Conservation (phyloP, 2,888 invertebrate species). For the Drosophila fulvimacula region DNA sequence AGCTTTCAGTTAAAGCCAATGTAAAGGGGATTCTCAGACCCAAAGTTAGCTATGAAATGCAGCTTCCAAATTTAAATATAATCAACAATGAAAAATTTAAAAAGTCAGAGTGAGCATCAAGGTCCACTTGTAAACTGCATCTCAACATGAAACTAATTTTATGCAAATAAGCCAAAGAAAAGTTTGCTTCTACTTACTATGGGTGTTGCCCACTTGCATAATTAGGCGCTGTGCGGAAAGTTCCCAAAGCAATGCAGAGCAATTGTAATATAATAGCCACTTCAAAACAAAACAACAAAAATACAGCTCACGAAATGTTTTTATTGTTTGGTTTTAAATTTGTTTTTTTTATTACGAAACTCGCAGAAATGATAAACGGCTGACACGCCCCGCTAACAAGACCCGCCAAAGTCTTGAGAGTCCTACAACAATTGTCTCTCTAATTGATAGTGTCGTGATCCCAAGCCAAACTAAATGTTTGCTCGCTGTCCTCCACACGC, state of each 20-base stretch:
- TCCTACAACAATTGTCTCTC: slow-evolving; percentile 74
- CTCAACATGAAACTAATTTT: slow-evolving; percentile 55
- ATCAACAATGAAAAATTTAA: slow-evolving; percentile 11
- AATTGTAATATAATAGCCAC: slow-evolving; percentile 61
- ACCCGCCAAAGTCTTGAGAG: slow-evolving; percentile 49
- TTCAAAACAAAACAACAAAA: slow-evolving; percentile 11
- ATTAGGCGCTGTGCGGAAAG: slow-evolving; percentile 63
- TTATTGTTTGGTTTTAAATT: slow-evolving; percentile 48
- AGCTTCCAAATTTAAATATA: slow-evolving; percentile 40
- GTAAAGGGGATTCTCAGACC: slow-evolving; percentile 9
- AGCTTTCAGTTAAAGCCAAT: slow-evolving; percentile 7
- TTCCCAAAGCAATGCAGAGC: slow-evolving; percentile 70
- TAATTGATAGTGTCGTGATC: slow-evolving; percentile 79
- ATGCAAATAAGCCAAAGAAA: slow-evolving; percentile 68
- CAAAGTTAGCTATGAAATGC: slow-evolving; percentile 18
- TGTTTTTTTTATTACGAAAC: slow-evolving; percentile 64
- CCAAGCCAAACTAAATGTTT: slow-evolving; percentile 42
- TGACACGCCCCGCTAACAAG: slow-evolving; percentile 73
- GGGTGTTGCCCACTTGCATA: slow-evolving; percentile 70
- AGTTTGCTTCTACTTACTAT: slow-evolving; percentile 28
- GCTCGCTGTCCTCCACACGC: slow-evolving; percentile 10
- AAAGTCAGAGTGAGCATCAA: slow-evolving; percentile 29
- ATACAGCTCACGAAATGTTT: slow-evolving; percentile 47
- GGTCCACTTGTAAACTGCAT: slow-evolving; percentile 25
- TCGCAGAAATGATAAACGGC: slow-evolving; percentile 69